Conservation (phyloP, 64 coral and sea anemone genomes). For the Pocillopora damicornis region DNA sequence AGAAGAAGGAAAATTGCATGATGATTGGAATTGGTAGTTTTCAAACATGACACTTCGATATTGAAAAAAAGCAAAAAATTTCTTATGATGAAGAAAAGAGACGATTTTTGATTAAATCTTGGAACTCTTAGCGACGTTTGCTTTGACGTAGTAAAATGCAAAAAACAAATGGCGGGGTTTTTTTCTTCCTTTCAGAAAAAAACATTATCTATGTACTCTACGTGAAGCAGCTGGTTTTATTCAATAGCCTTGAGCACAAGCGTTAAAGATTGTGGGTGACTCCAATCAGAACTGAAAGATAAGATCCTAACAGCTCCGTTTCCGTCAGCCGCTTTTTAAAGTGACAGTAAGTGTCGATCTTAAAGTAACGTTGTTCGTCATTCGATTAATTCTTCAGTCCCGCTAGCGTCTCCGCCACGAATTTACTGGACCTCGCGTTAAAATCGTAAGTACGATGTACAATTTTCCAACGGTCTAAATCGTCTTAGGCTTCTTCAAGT, state of each 20-base stretch:
- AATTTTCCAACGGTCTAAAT: neutral
- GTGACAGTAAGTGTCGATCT: conserved; percentile 2
- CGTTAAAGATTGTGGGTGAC: neutral
- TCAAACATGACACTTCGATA: too few relatives aligned
- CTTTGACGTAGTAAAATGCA: too few relatives aligned
- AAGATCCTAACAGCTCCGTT: neutral
- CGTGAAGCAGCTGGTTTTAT: neutral
- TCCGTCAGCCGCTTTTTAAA: neutral
- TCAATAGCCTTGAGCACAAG: neutral
- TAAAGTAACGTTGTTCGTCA: neutral
- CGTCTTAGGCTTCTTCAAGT: neutral
- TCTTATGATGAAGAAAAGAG: too few relatives aligned
- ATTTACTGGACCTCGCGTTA: too few relatives aligned
- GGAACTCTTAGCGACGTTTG: too few relatives aligned
- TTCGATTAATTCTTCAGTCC: neutral
- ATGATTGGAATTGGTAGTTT: too few relatives aligned
- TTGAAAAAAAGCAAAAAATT: too few relatives aligned
- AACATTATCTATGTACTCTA: too few relatives aligned
- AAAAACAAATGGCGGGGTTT: neutral
- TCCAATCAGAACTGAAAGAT: conserved; percentile 4
- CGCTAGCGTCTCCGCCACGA: neutral
- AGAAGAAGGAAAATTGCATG: too few relatives aligned
- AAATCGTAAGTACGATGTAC: neutral
- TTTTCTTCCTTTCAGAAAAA: neutral
- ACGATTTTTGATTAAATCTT: too few relatives aligned